Conservation (phyloP, 2,797 vertebrate genomes). For the Crax fasciolata region DNA sequence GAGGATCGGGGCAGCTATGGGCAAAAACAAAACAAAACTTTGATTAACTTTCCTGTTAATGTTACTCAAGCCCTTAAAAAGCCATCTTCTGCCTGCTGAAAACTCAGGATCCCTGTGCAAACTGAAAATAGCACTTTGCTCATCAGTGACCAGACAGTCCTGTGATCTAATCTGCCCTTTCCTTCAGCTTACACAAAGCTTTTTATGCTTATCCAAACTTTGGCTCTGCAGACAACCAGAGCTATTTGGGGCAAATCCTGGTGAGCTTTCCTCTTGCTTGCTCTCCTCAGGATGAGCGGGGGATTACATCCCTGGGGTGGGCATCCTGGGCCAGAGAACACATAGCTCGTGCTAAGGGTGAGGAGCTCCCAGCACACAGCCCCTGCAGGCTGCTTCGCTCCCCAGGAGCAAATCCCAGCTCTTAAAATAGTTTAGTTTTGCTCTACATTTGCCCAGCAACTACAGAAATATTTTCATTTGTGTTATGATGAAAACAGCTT, state of each 20-base stretch:
- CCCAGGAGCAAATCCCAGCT: not conserved
- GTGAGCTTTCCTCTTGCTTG: not conserved
- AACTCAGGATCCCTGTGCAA: not conserved
- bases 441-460: not conserved
- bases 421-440: not conserved
- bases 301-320: not conserved
- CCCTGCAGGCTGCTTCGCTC: not conserved
- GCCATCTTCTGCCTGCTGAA: not conserved
- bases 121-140: not conserved
- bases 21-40: not conserved
- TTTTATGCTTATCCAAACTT: conserved; percentile 52
- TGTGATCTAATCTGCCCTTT: conserved; percentile 31
- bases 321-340: not conserved
- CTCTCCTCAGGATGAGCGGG: not conserved
- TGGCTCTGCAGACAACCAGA: not conserved
- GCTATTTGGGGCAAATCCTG: conserved; percentile 63
- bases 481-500: not conserved
- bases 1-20: conserved; percentile 11
- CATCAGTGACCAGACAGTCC: not conserved
- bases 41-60: not conserved
- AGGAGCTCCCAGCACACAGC: not conserved
- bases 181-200: conserved; percentile 54
- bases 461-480: not conserved
- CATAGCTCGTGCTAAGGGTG: not conserved
- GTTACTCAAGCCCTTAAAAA: not conserved